These are phyloP conservation scores for Cassiopea andromeda DNA, from an alignment of 30 jellyfish, hydroid and myxozoan genomes.

Conservation along the genomic window DNA sequence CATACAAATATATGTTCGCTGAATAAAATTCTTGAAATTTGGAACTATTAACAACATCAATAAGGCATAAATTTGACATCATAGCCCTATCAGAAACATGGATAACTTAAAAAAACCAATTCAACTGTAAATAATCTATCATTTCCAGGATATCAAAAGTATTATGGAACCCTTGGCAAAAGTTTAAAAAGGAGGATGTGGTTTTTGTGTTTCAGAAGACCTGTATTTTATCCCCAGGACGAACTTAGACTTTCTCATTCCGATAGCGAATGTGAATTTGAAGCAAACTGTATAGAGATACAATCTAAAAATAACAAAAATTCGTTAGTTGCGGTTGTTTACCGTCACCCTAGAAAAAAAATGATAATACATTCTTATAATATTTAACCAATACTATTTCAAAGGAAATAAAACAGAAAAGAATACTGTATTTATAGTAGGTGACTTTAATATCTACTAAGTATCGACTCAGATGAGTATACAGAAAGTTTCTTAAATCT, in stretches of 20 bases:
- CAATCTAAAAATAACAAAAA: constrained; percentile 27
- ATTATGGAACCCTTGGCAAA: constrained; percentile 11
- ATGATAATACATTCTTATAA: constrained; percentile 21
- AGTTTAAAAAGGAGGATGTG: constrained; percentile 60
- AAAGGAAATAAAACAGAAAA: constrained; percentile 26
- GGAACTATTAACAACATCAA: not conserved
- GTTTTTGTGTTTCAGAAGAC: constrained; percentile 26
- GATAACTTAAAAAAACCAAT: not conserved
- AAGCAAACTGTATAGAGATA: constrained; percentile 62
- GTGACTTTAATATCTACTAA: constrained; percentile 52
- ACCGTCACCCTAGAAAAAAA: constrained; percentile 52
- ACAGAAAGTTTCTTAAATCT: constrained; percentile 50
- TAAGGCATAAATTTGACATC: constrained; percentile 25
- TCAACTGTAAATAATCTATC: not conserved
- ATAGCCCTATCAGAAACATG: constrained; percentile 61
- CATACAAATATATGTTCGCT: constrained; percentile 40
- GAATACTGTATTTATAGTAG: constrained; percentile 30
- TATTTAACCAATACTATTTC: constrained; percentile 25
- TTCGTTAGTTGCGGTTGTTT: constrained; percentile 38
- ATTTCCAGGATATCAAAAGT: constrained; percentile 7
- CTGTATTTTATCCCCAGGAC: constrained; percentile 19
- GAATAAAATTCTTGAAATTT: constrained; percentile 2
- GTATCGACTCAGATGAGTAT: constrained; percentile 35
- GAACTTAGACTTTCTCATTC: constrained; percentile 27
- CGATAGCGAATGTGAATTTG: constrained; percentile 28